A percentile compares a stretch with the other conserved stretches of the same genome.
Evolutionary conservation across 1,140 invertebrate species (phyloP).

Genomic region (Aricia agestis): DNA sequence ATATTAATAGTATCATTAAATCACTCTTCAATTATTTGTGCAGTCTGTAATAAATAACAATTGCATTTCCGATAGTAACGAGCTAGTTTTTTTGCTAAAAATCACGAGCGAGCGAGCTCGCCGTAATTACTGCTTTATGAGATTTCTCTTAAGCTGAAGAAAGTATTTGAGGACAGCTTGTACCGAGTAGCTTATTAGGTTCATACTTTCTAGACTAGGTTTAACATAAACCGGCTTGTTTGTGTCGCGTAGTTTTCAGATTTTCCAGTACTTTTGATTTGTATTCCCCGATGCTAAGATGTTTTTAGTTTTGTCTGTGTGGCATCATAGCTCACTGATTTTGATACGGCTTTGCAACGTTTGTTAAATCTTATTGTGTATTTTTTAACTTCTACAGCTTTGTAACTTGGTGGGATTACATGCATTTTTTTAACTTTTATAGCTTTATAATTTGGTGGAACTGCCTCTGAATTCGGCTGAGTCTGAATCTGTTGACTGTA

Average conservation of each 20-base stretch:
- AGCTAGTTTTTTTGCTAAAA: neutral
- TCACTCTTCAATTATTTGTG: neutral
- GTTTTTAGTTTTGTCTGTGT: too few relatives aligned
- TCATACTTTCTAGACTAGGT: neutral
- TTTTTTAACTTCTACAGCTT: too few relatives aligned
- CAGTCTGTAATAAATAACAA: neutral
- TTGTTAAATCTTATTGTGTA: too few relatives aligned
- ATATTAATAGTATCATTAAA: neutral
- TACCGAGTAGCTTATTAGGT: neutral
- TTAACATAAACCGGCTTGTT: neutral
- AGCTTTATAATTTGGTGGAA: too few relatives aligned
- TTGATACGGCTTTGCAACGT: too few relatives aligned
- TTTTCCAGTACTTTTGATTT: neutral
- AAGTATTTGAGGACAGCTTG: slow-evolving; percentile 1
- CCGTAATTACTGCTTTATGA: neutral
- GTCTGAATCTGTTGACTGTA: too few relatives aligned
- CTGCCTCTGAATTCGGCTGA: too few relatives aligned
- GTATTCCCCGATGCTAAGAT: too few relatives aligned
- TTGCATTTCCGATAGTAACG: neutral
- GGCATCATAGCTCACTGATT: too few relatives aligned
- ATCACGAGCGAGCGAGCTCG: neutral
- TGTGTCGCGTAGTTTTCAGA: neutral
- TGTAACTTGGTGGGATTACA: too few relatives aligned
- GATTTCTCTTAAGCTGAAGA: slow-evolving; percentile 3
- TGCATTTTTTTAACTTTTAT: too few relatives aligned